Base-by-base conservation (phyloP, 2,888 invertebrate genomes). In the Ophioninae sp. region DNA sequence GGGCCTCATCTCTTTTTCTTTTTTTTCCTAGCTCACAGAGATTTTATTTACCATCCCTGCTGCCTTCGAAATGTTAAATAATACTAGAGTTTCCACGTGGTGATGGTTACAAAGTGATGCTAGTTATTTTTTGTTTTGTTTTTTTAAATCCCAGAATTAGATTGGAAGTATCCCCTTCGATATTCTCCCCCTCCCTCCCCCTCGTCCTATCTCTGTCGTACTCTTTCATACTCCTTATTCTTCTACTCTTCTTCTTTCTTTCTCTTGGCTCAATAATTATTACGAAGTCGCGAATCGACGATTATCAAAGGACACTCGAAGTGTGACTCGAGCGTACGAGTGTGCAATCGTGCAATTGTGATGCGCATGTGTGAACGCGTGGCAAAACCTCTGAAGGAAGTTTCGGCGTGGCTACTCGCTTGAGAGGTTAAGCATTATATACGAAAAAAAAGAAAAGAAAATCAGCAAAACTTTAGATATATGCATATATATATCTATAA, bases 41-140 rank as follows among this genome's bases (percentile, higher is more conserved):
- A 81, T 73, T 77, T 69, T 78, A 70, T 68, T 80, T 78, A 72
- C 80, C 77, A n/a, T 17, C 62, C 64, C 44, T 17, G 23, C 50
- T 59, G 13, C 3, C 50, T 62, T 64, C 44, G 50, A 74, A 50
- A 86, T 81, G 85, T 88, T 90, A 89, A 88, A 89, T 90, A 86
- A 87, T 88, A 87, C 86, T 90, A 90, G 89, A 86, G 88, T 90
- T 90, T 91, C 89, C 89, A 90, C 89, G 87, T 88, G 91, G 91
- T 91, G 90, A 90, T 88, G 91, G 91, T 90, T 87, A 87, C 83
- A 87, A 83, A 91, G 89, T 89, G 90, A 91, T 90, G 91, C 90
- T 90, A 90, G 90, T 90, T n/a, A n/a, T n/a, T n/a, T n/a, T n/a
- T n/a, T n/a, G n/a, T n/a, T n/a, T n/a, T n/a, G n/a, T 91, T 87